Conservation (phyloP, 2,888 invertebrate genomes). For the Drosophila neotestacea region DNA sequence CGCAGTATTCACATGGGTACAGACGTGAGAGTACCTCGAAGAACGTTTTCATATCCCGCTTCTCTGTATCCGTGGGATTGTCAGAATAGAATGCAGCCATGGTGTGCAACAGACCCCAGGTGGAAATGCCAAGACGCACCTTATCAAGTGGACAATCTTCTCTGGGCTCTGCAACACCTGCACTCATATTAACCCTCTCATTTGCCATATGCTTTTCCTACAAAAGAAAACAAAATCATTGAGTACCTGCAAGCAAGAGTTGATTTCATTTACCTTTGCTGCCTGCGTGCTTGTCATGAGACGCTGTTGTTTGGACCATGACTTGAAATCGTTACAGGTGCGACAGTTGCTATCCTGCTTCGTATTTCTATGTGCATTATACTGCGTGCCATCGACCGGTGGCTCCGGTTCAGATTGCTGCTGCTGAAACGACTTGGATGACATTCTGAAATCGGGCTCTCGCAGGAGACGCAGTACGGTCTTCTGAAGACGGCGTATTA, state of each 20-base stretch:
- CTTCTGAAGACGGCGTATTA: conserved; percentile 62
- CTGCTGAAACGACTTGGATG: conserved; percentile 43
- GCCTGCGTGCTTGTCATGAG: conserved; percentile 81
- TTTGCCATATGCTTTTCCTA: conserved; percentile 64
- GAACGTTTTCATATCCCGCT: conserved; percentile 92
- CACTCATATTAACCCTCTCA: conserved; percentile 52
- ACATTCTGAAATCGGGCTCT: conserved; percentile 63
- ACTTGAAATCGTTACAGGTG: conserved; percentile 90
- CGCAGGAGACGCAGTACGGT: conserved; percentile 53
- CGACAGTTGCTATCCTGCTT: conserved; percentile 87
- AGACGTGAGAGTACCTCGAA: conserved; percentile 93
- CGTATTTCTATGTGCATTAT: conserved; percentile 20
- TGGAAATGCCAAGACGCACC: conserved; percentile 90
- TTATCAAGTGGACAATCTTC: conserved; percentile 92
- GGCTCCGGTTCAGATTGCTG: conserved; percentile 30
- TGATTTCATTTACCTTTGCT: conserved; percentile 44
- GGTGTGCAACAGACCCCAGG: conserved; percentile 98
- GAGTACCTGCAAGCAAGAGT: background rate
- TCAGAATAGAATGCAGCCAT: conserved; percentile 98
- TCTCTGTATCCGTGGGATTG: conserved; percentile 90
- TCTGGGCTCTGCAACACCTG: conserved; percentile 33
- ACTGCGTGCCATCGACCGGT: conserved; percentile 33
- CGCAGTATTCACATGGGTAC: conserved; percentile 97
- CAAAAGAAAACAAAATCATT: background rate
- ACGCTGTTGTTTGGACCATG: conserved; percentile 89